Evolutionary conservation across 2,797 vertebrate genomes (phyloP).

Genomic region (Sebastes miniatus): DNA sequence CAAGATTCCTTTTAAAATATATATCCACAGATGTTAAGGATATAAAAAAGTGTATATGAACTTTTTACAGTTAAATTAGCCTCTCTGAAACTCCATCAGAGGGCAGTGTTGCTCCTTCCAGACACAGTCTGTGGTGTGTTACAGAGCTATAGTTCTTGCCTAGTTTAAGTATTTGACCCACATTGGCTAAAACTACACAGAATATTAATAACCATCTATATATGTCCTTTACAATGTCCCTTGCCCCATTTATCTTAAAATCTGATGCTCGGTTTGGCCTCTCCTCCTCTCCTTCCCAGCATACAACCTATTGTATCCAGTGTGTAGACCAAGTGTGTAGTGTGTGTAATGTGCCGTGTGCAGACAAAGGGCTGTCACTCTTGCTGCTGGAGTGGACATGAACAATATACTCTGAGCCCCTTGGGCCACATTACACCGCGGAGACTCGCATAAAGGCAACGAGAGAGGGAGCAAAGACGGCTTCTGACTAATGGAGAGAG

Average conservation of each 20-base stretch:
- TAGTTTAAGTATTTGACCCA: slow-evolving; percentile 15
- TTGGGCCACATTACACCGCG: slow-evolving; percentile 70
- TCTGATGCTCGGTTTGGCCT: slow-evolving; percentile 7
- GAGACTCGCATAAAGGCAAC: slow-evolving; percentile 58
- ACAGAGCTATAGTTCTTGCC: neutral
- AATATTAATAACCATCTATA: neutral
- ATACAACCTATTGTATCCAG: slow-evolving; percentile 34
- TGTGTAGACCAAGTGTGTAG: slow-evolving; percentile 40
- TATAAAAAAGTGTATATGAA: neutral
- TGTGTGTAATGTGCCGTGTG: slow-evolving; percentile 35
- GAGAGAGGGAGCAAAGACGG: slow-evolving; percentile 26
- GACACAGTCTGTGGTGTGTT: neutral
- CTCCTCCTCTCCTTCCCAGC: neutral
- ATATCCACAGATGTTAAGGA: neutral
- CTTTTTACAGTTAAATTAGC: neutral
- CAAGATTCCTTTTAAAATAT: neutral
- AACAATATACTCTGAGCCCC: slow-evolving; percentile 72
- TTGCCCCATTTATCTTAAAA: slow-evolving; percentile 27
- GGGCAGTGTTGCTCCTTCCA: slow-evolving; percentile 42
- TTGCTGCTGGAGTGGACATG: slow-evolving; percentile 74
- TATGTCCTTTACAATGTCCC: neutral
- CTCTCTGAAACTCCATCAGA: slow-evolving; percentile 23
- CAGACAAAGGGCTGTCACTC: slow-evolving; percentile 64
- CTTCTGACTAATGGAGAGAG: slow-evolving; percentile 60
- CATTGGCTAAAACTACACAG: neutral